phyloP scores from a whole-genome alignment of 1,140 invertebrate species.

The Drosophila pachea region DNA sequence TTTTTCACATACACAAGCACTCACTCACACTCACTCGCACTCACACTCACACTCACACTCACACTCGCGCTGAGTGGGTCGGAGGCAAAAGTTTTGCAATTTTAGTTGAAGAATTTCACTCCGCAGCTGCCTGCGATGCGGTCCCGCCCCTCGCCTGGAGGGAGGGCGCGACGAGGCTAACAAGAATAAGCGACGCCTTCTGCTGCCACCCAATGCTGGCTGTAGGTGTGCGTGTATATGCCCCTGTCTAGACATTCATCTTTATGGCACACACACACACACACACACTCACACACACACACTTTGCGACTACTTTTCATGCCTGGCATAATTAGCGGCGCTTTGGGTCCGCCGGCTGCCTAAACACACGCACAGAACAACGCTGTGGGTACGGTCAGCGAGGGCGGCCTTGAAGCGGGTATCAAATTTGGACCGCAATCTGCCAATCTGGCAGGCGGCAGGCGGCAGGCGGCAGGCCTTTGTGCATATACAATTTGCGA shows the following conservation, averaged over 20 bases:
- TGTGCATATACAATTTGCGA: constrained; percentile 3
- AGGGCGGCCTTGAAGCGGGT: constrained; percentile 57
- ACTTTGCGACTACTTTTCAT: constrained; percentile 62
- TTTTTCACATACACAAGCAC: constrained; percentile 65
- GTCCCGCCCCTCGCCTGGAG: too few species aligned
- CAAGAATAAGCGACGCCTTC: constrained; percentile 14
- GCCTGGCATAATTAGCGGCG: constrained; percentile 56
- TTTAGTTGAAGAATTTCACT: constrained; percentile 75
- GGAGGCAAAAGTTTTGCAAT: constrained; percentile 73
- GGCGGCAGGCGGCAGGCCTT: neutral
- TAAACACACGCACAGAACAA: constrained; percentile 32
- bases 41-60: constrained; percentile 2
- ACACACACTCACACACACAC: too few species aligned
- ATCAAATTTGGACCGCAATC: constrained; percentile 44
- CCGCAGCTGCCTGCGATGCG: constrained; percentile 52
- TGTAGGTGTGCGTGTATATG: constrained; percentile 9
- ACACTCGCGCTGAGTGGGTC: constrained; percentile 19
- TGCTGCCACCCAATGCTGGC: constrained; percentile 24
- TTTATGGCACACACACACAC: constrained; percentile 24
- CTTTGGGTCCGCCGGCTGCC: constrained; percentile 20
- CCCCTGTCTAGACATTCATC: constrained; percentile 49
- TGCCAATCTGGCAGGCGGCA: neutral
- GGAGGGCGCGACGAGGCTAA: constrained; percentile 18
- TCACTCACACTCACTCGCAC: constrained; percentile 2
- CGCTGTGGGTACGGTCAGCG: constrained; percentile 18